A percentile compares a stretch with the other conserved stretches of the same genome.
Conservation (phyloP, 2,113 vertebrate species). For the Psophia crepitans region DNA sequence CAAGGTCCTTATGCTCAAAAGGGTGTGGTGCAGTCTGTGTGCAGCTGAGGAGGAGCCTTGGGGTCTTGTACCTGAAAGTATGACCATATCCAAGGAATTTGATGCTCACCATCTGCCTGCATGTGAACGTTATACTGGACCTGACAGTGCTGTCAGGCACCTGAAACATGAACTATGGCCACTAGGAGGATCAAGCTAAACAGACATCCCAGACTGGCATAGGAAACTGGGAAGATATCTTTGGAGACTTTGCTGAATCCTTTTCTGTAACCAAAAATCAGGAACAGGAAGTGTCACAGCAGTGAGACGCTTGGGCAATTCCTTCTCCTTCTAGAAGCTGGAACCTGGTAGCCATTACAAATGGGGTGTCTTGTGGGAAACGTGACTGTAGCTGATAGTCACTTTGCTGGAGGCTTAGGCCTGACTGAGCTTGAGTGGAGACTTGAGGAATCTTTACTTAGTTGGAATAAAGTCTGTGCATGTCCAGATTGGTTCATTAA, state of each 20-base stretch:
- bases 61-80: background rate
- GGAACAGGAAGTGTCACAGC: background rate
- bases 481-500: background rate
- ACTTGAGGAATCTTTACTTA: background rate
- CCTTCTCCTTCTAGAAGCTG: background rate
- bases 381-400: background rate
- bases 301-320: background rate
- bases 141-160: background rate
- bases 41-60: background rate
- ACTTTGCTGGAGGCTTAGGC: background rate
- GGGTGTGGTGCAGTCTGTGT: background rate
- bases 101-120: accelerated
- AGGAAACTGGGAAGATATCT: background rate
- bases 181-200: background rate
- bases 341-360: background rate
- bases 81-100: background rate
- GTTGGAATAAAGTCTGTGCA: background rate
- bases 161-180: background rate
- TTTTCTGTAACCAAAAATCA: background rate
- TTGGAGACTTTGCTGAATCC: background rate
- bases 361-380: background rate
- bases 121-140: background rate
- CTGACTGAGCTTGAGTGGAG: background rate
- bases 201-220: background rate
- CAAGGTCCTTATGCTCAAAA: background rate